Conservation (phyloP, 2,888 invertebrate species). For the Temnothorax ravouxi region DNA sequence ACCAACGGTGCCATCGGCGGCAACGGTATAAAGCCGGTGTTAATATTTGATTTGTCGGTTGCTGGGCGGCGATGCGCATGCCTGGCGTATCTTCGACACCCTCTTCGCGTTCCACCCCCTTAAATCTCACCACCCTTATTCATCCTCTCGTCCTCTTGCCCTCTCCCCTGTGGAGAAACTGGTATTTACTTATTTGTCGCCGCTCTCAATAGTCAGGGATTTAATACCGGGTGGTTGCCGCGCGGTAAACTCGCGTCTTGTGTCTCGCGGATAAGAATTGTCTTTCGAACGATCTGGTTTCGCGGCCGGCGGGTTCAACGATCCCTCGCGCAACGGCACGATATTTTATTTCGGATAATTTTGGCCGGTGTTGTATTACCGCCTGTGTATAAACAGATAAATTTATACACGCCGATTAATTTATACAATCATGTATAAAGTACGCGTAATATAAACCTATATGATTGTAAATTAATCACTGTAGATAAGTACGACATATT, state of each 20-base stretch:
- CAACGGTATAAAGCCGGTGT: conserved; percentile 62
- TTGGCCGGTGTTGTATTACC: conserved; percentile 23
- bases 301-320: conserved; percentile 31
- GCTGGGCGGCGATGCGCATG: conserved; percentile 64
- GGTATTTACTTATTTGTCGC: conserved; percentile 49
- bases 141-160: not conserved
- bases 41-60: conserved; percentile 69
- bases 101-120: conserved; percentile 37
- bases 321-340: conserved; percentile 21
- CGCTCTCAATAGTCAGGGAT: conserved; percentile 43
- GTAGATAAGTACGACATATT: too few relatives aligned
- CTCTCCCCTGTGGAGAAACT: not conserved
- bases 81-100: conserved; percentile 41
- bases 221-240: conserved; percentile 29
- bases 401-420: too few relatives aligned
- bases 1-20: conserved; percentile 40
- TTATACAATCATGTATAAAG: too few relatives aligned
- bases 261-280: conserved; percentile 39
- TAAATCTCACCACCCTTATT: conserved; percentile 40
- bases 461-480: too few relatives aligned
- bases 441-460: too few relatives aligned
- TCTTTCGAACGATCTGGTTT: conserved; percentile 5
- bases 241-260: conserved; percentile 1
- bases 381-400: too few relatives aligned
- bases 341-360: conserved; percentile 52